Percentiles rank a stretch among this genome's conserved stretches.
phyloP scores from a whole-genome alignment of 2,888 invertebrate species.

The Atethmia centrago region DNA sequence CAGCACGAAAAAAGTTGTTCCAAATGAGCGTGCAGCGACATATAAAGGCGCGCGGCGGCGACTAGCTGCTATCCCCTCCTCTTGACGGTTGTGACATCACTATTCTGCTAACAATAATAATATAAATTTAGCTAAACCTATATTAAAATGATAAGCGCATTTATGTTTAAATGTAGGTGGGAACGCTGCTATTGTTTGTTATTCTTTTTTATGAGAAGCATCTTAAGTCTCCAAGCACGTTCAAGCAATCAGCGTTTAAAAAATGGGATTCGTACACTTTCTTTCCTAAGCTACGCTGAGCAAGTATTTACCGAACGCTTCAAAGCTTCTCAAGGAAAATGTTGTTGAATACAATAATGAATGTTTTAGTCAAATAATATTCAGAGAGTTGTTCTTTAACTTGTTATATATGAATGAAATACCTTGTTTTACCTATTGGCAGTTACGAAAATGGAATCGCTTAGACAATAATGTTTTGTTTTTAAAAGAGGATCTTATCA shows the following conservation, averaged over 20 bases:
- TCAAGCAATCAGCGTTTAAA: constrained; percentile 50
- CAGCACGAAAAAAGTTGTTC: too few relatives aligned
- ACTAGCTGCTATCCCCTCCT: too few relatives aligned
- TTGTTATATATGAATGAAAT: constrained; percentile 53
- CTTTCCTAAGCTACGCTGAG: constrained; percentile 44
- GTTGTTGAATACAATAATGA: constrained; percentile 59
- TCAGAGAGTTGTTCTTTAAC: constrained; percentile 46
- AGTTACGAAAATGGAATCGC: constrained; percentile 2
- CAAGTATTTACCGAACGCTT: constrained; percentile 55
- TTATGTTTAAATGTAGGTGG: constrained; percentile 12
- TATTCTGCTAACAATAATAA: too few relatives aligned
- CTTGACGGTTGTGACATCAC: too few relatives aligned
- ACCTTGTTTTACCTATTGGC: constrained; percentile 47
- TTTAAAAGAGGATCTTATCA: not conserved
- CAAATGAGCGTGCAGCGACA: too few relatives aligned
- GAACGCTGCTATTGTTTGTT: constrained; percentile 18
- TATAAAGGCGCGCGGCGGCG: too few relatives aligned
- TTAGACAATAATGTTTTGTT: not conserved
- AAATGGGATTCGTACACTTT: constrained; percentile 41
- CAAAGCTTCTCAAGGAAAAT: constrained; percentile 56
- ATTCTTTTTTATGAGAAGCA: constrained; percentile 30
- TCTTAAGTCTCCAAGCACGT: constrained; percentile 47
- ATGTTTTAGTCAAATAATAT: constrained; percentile 57
- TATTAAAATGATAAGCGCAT: not conserved
- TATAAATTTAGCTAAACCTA: not conserved